Evolutionary conservation across 2,113 vertebrate genomes (phyloP).

Genomic region (Hyaena hyaena): DNA sequence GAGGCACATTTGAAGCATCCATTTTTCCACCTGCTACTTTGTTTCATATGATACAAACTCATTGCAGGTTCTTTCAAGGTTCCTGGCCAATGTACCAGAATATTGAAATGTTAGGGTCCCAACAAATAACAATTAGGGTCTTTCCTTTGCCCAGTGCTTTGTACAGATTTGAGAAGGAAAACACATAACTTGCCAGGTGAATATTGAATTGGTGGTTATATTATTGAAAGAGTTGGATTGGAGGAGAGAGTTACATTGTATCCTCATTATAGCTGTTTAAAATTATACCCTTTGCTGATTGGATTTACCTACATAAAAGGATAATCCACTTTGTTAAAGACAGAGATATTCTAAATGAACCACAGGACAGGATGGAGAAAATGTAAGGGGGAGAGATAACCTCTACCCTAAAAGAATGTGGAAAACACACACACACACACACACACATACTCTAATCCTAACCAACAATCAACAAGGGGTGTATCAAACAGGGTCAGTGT

Average conservation of each 20-base stretch:
- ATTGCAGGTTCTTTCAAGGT: background rate
- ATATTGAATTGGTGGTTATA: background rate
- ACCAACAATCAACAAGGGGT: background rate
- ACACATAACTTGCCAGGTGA: background rate
- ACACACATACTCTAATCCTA: background rate
- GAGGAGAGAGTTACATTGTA: background rate
- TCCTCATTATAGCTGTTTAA: background rate
- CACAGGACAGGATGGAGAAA: background rate
- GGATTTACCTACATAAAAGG: background rate
- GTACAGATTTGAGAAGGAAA: background rate
- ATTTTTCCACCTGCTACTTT: background rate
- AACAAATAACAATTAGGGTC: background rate
- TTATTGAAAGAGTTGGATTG: background rate
- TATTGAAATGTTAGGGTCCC: background rate
- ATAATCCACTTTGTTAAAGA: background rate
- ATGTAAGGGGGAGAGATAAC: background rate
- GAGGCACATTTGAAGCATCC: background rate
- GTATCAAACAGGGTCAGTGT: accelerated
- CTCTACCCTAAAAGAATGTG: background rate
- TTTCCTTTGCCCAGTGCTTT: background rate
- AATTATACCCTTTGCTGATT: background rate
- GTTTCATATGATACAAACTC: background rate
- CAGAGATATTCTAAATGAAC: background rate
- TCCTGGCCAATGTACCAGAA: background rate
- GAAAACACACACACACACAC: accelerated